Evolutionary conservation across 2,113 vertebrate species (phyloP), one percentile per base, ranked within the genome.

Genomic region (Rhipidura dahli): DNA sequence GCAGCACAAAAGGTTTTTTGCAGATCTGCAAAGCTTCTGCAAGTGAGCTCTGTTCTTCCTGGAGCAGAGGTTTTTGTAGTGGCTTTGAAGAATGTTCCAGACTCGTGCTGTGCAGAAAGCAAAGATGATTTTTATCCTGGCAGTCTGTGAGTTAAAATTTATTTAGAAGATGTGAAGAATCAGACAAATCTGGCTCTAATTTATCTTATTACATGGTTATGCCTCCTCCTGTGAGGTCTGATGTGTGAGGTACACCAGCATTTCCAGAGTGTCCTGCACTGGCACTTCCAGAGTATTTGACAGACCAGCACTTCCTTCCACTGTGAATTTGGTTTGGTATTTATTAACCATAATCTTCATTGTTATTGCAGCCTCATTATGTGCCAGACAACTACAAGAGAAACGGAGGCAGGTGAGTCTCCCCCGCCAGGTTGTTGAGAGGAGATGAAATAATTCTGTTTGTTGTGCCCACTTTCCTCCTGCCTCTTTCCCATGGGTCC

Each of bases 301-400:
- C 6, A 68, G 37, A n/a, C 9, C 44, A 73, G 42, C 42, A 15
- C 37, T 68, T 83, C 9, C 21, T 69, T 44, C 27, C 40, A 16
- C 60, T 53, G 30, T n/a, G 40, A n/a, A 3, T 54, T 81, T 70
- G 31, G 14, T 49, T 82, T 79, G 61, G 1, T 51, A 15, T 69
- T 93, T 51, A 15, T 69, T 93, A 47, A 95, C 44, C n/a, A 9
- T 33, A 8, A 45, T 19, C 79, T 56, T 81, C 30, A 2, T 69
- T 96, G 42, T 90, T 70, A 11, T 96, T 97, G 11, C 77, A 99
- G 99, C 99, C 99, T 97, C 99, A 99, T 97, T 99, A 99, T 15
- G 99, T 99, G 76, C 99, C 99, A 14, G 99, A 99, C 98, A 99
- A 99, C 98, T 99, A 99, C 98, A 99, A 99, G 98, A 98, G 99